Percentiles rank a stretch among this genome's conserved stretches.
Evolutionary conservation across 2,888 invertebrate species (phyloP).

Genomic region (Flexamia atlantica): DNA sequence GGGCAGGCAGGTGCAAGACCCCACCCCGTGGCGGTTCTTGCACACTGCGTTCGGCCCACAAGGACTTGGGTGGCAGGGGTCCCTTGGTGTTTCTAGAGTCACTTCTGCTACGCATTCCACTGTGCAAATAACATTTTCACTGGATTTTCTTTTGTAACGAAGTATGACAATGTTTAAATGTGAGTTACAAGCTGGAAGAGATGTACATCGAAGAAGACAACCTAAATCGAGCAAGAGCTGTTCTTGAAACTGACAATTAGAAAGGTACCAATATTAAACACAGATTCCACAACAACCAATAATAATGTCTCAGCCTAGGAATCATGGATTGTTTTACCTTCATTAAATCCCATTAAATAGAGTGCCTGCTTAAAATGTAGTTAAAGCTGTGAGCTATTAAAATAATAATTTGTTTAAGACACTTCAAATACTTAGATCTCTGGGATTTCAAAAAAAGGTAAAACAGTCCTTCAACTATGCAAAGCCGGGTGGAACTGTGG

Average conservation of each 20-base stretch:
- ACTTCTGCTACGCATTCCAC: conserved; percentile 50
- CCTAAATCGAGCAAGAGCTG: not conserved
- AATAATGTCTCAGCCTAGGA: too few relatives aligned
- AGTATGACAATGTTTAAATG: not conserved
- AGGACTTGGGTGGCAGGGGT: conserved; percentile 88
- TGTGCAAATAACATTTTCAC: not conserved
- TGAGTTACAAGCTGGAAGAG: not conserved
- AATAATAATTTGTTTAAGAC: too few relatives aligned
- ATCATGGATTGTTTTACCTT: not conserved
- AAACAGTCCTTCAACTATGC: not conserved
- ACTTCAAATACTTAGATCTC: too few relatives aligned
- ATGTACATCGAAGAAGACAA: not conserved
- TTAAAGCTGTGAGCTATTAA: too few relatives aligned
- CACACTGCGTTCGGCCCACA: conserved; percentile 90
- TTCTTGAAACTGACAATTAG: too few relatives aligned
- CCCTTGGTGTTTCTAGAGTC: conserved; percentile 69
- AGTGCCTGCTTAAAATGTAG: too few relatives aligned
- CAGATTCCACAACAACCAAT: too few relatives aligned
- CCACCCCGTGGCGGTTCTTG: conserved; percentile 84
- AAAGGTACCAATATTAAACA: too few relatives aligned
- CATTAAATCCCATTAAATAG: too few relatives aligned
- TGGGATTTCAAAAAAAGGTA: not conserved
- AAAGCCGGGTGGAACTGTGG: conserved; percentile 68
- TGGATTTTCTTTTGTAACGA: not conserved
- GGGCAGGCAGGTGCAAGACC: conserved; percentile 86